A percentile compares a stretch with the other conserved stretches of the same genome.
These are phyloP conservation scores for Colossoma macropomum DNA, from an alignment of 2,113 vertebrate genomes.

Conservation along the genomic window DNA sequence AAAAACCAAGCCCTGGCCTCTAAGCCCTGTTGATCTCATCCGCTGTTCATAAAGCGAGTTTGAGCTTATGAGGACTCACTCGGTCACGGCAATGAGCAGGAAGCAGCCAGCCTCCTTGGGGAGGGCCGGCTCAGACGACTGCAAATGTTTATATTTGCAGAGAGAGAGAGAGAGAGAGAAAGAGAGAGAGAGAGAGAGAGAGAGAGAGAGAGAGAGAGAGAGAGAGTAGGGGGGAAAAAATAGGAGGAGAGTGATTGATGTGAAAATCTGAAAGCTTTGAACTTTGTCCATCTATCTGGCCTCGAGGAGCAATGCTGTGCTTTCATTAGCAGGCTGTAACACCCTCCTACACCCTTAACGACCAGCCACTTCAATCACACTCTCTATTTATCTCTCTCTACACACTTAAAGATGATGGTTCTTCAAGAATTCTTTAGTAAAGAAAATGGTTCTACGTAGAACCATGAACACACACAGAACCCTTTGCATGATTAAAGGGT, in stretches of 20 bases:
- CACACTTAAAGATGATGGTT: too few species aligned
- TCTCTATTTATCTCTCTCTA: conserved; percentile 12
- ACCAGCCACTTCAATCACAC: conserved; percentile 65
- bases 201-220: not conserved
- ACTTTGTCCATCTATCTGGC: conserved; percentile 61
- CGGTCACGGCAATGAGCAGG: conserved; percentile 3
- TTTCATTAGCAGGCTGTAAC: conserved; percentile 73
- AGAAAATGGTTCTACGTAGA: too few species aligned
- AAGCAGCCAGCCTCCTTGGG: not conserved
- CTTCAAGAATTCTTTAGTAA: too few species aligned
- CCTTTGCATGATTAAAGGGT: too few species aligned
- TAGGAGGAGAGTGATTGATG: not conserved
- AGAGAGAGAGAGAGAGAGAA: not conserved
- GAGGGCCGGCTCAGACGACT: not conserved
- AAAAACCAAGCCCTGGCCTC: not conserved
- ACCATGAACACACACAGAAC: too few species aligned
- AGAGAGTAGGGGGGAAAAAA: not conserved
- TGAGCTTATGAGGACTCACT: conserved; percentile 6
- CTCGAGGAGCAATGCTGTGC: conserved; percentile 61
- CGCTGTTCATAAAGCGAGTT: conserved; percentile 1
- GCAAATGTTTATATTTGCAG: conserved; percentile 17
- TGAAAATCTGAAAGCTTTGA: conserved; percentile 55
- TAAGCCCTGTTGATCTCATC: conserved; percentile 11
- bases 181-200: not conserved
- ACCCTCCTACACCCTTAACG: conserved; percentile 64